A percentile compares a stretch with the other conserved stretches of the same genome.
These are phyloP conservation scores for Oreamnos americanus DNA, from an alignment of 2,113 vertebrate genomes.

Conservation along the genomic window DNA sequence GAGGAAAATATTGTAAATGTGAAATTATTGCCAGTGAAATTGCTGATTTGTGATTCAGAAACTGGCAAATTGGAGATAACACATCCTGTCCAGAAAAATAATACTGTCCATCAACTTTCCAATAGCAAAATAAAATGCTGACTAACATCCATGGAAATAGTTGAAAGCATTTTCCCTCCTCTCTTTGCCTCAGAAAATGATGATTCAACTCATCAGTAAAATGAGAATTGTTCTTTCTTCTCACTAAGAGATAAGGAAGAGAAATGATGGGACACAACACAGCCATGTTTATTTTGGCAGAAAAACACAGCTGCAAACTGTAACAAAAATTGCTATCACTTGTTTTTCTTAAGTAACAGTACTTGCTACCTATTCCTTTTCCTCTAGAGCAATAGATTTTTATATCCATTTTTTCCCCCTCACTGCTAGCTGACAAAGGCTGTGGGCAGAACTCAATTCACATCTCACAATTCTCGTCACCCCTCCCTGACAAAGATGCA, in stretches of 20 bases:
- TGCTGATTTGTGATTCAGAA: neutral
- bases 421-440: constrained; percentile 26
- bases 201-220: neutral
- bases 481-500: neutral
- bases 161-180: neutral
- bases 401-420: neutral
- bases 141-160: neutral
- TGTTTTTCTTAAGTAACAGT: neutral
- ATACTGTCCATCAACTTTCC: neutral
- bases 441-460: neutral
- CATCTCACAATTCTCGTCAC: neutral
- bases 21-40: neutral
- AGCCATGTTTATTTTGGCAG: neutral
- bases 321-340: constrained; percentile 42
- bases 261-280: neutral
- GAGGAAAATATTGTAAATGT: neutral
- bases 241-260: neutral
- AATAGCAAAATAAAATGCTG: neutral
- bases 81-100: neutral
- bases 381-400: constrained; percentile 9
- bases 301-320: constrained; percentile 11
- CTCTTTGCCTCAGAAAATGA: neutral
- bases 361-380: constrained; percentile 15
- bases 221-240: neutral
- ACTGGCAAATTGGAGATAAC: neutral